A percentile compares a stretch with the other conserved stretches of the same genome.
phyloP scores from a whole-genome alignment of 2,888 invertebrate species.

The Crossocerus cetratus region DNA sequence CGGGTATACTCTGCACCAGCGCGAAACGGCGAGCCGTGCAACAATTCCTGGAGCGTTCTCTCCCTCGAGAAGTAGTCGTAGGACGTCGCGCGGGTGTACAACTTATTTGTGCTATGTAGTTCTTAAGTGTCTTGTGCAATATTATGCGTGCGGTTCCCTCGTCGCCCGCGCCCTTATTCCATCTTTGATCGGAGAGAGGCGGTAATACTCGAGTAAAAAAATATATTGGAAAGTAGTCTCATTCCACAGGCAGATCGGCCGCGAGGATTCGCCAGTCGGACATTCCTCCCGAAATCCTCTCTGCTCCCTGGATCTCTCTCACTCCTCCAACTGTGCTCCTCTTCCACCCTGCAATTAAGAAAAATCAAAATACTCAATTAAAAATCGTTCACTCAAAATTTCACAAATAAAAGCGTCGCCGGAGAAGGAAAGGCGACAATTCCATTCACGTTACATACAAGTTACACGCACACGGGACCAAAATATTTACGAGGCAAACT shows the following conservation, averaged over 20 bases:
- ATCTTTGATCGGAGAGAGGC: not conserved
- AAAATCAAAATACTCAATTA: not conserved
- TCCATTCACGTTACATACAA: not conserved
- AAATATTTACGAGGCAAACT: too few relatives aligned
- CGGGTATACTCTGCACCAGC: too few relatives aligned
- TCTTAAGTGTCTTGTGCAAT: not conserved
- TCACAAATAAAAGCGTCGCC: too few relatives aligned
- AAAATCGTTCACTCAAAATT: not conserved
- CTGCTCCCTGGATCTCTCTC: slow-evolving; percentile 4
- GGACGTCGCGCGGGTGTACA: too few relatives aligned
- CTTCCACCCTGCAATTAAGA: slow-evolving; percentile 26
- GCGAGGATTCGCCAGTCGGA: too few relatives aligned
- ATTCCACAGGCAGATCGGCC: not conserved
- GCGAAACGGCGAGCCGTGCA: too few relatives aligned
- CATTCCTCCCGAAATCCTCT: too few relatives aligned
- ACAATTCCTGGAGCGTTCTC: not conserved
- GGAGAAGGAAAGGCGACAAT: not conserved
- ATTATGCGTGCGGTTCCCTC: not conserved
- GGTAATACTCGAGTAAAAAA: slow-evolving; percentile 1
- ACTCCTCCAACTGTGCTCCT: not conserved
- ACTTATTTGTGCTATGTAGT: too few relatives aligned
- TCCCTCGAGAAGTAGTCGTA: not conserved
- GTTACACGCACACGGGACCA: too few relatives aligned
- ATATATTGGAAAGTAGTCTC: not conserved
- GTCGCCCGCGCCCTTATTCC: not conserved